Evolutionary conservation across 2,797 vertebrate species (phyloP).

Genomic region (Microhierax caerulescens): DNA sequence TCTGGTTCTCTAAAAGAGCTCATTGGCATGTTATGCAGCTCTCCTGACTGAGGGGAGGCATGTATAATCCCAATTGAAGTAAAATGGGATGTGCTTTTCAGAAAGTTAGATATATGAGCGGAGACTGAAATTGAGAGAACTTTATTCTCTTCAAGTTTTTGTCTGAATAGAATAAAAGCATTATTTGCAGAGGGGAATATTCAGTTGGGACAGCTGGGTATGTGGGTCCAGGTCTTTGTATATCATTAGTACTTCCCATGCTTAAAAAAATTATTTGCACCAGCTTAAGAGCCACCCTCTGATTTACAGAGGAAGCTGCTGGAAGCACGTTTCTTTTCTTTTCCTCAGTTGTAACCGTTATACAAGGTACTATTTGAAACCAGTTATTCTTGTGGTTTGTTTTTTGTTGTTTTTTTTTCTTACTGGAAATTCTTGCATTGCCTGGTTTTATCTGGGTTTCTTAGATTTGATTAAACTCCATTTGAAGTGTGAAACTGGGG

Average conservation of each 20-base stretch:
- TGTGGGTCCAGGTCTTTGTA: background rate
- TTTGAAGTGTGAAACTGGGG: background rate
- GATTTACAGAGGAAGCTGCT: background rate
- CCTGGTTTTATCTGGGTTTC: background rate
- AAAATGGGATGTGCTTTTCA: background rate
- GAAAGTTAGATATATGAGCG: background rate
- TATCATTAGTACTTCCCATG: accelerated
- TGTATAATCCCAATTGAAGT: accelerated
- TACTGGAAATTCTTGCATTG: accelerated
- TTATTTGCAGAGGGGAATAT: background rate
- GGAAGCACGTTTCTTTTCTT: accelerated
- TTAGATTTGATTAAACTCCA: background rate
- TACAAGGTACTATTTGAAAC: background rate
- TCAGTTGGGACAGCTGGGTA: background rate
- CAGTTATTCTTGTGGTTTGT: accelerated
- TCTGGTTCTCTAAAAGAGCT: background rate
- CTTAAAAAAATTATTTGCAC: background rate
- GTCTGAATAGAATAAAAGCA: too few species aligned
- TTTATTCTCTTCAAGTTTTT: background rate
- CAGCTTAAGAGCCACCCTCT: background rate
- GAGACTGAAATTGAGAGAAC: background rate
- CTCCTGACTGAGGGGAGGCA: background rate
- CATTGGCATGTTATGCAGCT: background rate
- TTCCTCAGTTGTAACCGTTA: background rate
- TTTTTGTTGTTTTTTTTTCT: background rate